Conservation (phyloP, 2,797 vertebrate genomes). For the Poliocrania exsul region DNA sequence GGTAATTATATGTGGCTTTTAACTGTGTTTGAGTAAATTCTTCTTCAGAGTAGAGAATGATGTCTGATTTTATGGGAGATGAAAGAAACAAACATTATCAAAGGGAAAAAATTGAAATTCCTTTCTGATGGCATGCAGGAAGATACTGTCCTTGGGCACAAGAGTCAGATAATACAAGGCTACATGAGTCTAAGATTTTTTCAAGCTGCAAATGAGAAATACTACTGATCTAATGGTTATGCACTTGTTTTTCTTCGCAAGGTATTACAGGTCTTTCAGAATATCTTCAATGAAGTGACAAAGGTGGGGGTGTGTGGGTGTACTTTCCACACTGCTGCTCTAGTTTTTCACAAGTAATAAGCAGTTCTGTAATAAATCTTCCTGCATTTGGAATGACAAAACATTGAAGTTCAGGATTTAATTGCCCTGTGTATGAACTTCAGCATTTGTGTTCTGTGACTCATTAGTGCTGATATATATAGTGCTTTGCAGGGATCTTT, state of each 20-base stretch:
- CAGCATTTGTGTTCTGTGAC: background rate
- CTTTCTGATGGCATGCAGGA: background rate
- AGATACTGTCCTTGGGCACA: background rate
- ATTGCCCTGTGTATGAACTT: background rate
- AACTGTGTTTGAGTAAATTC: background rate
- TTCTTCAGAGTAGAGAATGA: background rate
- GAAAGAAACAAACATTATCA: background rate
- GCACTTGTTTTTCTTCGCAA: background rate
- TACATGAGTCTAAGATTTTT: background rate
- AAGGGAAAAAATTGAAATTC: background rate
- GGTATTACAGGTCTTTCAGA: background rate
- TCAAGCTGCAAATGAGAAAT: background rate
- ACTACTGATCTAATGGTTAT: background rate
- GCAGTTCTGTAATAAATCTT: background rate
- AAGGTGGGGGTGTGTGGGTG: background rate
- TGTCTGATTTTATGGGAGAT: background rate
- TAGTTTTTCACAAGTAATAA: background rate
- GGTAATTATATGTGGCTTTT: background rate
- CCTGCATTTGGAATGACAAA: background rate
- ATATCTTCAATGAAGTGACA: background rate
- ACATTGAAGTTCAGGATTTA: background rate
- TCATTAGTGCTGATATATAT: background rate
- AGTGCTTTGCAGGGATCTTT: background rate
- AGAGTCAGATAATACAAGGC: background rate
- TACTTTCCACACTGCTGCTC: background rate